phyloP scores from a whole-genome alignment of 2,888 invertebrate species.

The Pollenia angustigena region DNA sequence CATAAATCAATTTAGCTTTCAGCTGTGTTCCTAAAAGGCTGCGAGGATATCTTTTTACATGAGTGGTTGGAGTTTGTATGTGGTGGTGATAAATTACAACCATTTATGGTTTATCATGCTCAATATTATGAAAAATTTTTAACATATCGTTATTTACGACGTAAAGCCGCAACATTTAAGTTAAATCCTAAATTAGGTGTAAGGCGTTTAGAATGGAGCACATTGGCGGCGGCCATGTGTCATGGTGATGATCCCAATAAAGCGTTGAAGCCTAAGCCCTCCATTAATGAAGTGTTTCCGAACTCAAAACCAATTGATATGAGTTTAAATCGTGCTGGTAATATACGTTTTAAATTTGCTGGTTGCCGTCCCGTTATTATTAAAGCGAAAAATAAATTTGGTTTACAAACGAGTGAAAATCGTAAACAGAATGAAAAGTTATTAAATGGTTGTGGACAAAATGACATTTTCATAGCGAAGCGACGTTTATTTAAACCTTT shows the following conservation, averaged over 20 bases:
- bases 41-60: constrained; percentile 82
- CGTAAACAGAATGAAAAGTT: constrained; percentile 21
- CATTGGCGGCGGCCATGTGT: constrained; percentile 79
- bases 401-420: constrained; percentile 34
- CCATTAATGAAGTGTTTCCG: constrained; percentile 78
- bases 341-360: constrained; percentile 82
- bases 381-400: constrained; percentile 77
- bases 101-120: constrained; percentile 81
- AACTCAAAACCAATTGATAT: constrained; percentile 78
- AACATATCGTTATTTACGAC: constrained; percentile 75
- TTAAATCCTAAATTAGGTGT: constrained; percentile 79
- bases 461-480: constrained; percentile 81
- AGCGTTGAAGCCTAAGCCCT: constrained; percentile 77
- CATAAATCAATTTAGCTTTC: constrained; percentile 75
- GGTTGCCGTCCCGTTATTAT: constrained; percentile 81
- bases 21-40: constrained; percentile 81
- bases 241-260: constrained; percentile 82
- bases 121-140: constrained; percentile 78
- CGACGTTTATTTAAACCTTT: constrained; percentile 82
- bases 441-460: constrained; percentile 70
- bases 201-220: constrained; percentile 81
- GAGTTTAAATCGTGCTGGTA: constrained; percentile 79
- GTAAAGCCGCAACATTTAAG: constrained; percentile 77
- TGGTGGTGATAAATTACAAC: constrained; percentile 80
- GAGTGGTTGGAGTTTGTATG: constrained; percentile 83